phyloP scores from a whole-genome alignment of 2,888 invertebrate genomes.

The Papilio gigon region DNA sequence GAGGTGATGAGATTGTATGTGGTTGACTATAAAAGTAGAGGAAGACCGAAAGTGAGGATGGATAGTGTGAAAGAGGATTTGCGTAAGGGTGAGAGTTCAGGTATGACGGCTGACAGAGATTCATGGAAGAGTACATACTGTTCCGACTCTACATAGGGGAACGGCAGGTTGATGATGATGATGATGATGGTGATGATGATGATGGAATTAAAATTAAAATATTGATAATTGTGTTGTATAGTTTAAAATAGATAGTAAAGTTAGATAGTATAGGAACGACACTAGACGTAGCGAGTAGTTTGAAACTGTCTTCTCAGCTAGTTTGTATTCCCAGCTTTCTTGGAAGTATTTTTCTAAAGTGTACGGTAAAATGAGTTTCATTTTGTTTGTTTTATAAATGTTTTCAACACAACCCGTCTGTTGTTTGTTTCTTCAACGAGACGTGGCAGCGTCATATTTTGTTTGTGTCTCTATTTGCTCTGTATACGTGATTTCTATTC shows the following conservation, averaged over 20 bases:
- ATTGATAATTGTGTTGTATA: not conserved
- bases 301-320: constrained; percentile 1
- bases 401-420: constrained; percentile 1
- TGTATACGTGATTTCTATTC: not conserved
- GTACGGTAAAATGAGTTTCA: constrained; percentile 10
- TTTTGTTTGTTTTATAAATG: constrained; percentile 18
- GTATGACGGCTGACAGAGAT: too few species aligned
- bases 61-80: too few species aligned
- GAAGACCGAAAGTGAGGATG: too few species aligned
- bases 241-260: not conserved
- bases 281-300: not conserved
- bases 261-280: not conserved
- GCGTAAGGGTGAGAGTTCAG: too few species aligned
- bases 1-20: too few species aligned
- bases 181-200: too few species aligned
- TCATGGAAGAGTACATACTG: too few species aligned
- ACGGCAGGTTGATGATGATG: too few species aligned
- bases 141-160: too few species aligned
- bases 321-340: constrained; percentile 9
- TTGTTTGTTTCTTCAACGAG: constrained; percentile 4
- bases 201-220: not conserved
- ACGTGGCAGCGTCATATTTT: constrained; percentile 1
- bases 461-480: constrained; percentile 1
- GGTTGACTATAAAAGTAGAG: too few species aligned
- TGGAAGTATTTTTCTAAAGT: constrained; percentile 14